Conservation (phyloP, 2,888 invertebrate species). For the Chaetogeoica ovagalla region DNA sequence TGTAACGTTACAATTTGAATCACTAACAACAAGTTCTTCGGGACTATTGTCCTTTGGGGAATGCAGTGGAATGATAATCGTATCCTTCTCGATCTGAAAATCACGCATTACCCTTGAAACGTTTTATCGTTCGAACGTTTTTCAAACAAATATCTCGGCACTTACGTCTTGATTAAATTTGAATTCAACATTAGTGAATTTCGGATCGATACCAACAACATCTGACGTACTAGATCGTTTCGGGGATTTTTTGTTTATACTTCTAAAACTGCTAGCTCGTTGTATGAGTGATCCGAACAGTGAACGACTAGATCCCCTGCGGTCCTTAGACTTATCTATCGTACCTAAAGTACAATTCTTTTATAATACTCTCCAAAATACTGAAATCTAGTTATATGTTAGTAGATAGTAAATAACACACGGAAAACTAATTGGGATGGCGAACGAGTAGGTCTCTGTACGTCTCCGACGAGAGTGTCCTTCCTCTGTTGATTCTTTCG, state of each 20-base stretch:
- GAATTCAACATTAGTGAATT: conserved; percentile 62
- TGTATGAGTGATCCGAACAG: conserved; percentile 59
- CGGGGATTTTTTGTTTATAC: conserved; percentile 55
- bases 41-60: conserved; percentile 60
- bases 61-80: conserved; percentile 73
- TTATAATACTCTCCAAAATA: conserved; percentile 3
- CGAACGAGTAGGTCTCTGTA: conserved; percentile 48
- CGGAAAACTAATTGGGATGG: conserved; percentile 51
- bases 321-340: conserved; percentile 52
- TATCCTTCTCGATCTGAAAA: conserved; percentile 58
- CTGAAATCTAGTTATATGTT: conserved; percentile 16
- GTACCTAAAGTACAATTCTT: conserved; percentile 38
- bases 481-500: conserved; percentile 47
- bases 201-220: conserved; percentile 59
- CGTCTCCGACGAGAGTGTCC: conserved; percentile 49
- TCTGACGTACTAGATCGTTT: conserved; percentile 34
- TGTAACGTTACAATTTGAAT: conserved; percentile 37
- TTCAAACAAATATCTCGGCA: neutral
- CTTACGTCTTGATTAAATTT: conserved; percentile 58
- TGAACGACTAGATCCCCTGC: conserved; percentile 58
- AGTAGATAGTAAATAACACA: conserved; percentile 52
- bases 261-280: conserved; percentile 55
- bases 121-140: conserved; percentile 15
- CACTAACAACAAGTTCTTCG: conserved; percentile 31
- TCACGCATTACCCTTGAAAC: conserved; percentile 47